Base-by-base conservation (phyloP, 2,797 vertebrate genomes). In the Sorex maritimensis region DNA sequence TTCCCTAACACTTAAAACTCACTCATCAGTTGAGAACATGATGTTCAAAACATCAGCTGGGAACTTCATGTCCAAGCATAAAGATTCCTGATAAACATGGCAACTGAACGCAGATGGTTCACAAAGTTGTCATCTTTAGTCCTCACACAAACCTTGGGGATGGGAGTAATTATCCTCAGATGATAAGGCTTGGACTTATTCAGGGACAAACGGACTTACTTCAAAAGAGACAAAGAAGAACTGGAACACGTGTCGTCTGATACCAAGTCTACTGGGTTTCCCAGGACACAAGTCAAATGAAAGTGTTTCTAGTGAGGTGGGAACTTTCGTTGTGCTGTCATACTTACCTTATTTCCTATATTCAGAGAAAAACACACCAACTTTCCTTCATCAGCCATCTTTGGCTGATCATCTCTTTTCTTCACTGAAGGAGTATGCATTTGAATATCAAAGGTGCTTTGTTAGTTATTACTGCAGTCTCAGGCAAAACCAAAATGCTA, bases 1-100 rank as follows among this genome's bases (percentile, higher is more conserved):
- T 65, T 82, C 3, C 2, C 55, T 77, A 14, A 46, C 41, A 19
- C 34, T 90, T 71, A 90, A 88, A 92, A 61, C 61, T n/a, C 30
- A 14, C 28, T 81, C 0, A 44, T 13, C 15, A 9, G 81, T 86
- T 28, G 21, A n/a, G 55, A 58, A 21, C 12, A 13, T 58, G 4
- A 58, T 58, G 55, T 21, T 58, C 55, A 58, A 14, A 58, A 58
- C 19, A 13, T 58, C 13, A 58, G 55, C 13, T 67, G 65, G 4
- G 1, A 14, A 68, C 8, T 21, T 94, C 28, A 34, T 24, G 15
- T n/a, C 68, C 0, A 28, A 1, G 11, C 4, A 7, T 44, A 44
- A 44, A 44, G 41, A 4, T 44, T 44, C 41, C 41, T 44, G 41
- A 5, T 72, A 10, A 14, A 67, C 12, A 13, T 30, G 6, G 46